A percentile compares a stretch with the other conserved stretches of the same genome.
These are phyloP conservation scores for Ceratitis capitata DNA, from an alignment of 1,140 invertebrate genomes.

Conservation along the genomic window DNA sequence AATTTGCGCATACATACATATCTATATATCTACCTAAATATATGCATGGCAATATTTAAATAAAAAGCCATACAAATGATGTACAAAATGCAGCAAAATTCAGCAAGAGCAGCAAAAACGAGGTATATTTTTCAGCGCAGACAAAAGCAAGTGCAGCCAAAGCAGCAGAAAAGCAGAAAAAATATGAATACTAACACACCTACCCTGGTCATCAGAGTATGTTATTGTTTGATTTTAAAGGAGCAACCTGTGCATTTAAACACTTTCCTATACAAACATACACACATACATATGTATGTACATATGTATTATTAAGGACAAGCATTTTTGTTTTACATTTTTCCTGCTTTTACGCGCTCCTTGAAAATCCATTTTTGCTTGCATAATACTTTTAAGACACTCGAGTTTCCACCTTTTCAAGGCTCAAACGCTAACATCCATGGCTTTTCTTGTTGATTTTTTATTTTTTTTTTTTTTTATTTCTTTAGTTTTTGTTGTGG, in stretches of 20 bases:
- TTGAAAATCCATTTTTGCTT: background rate
- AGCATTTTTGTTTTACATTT: background rate
- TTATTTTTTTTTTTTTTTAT: background rate
- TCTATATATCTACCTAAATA: too few species aligned
- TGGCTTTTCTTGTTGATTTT: too few species aligned
- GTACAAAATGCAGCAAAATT: background rate
- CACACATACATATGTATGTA: background rate
- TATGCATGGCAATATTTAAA: background rate
- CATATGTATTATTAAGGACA: too few species aligned
- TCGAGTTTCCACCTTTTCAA: background rate
- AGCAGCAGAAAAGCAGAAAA: background rate
- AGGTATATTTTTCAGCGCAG: slow-evolving; percentile 12
- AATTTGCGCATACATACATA: too few species aligned
- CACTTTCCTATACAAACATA: background rate
- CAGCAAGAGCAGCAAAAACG: background rate
- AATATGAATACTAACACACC: too few species aligned
- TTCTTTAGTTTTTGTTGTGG: background rate
- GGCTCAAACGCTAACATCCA: background rate
- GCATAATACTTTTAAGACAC: background rate
- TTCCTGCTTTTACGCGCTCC: background rate
- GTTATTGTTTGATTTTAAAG: background rate
- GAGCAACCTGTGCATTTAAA: background rate
- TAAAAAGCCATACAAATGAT: background rate
- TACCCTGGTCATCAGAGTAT: too few species aligned
- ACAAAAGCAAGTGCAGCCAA: background rate